Evolutionary conservation across 1,140 invertebrate genomes (phyloP).

Genomic region (Drosophila punjabiensis): DNA sequence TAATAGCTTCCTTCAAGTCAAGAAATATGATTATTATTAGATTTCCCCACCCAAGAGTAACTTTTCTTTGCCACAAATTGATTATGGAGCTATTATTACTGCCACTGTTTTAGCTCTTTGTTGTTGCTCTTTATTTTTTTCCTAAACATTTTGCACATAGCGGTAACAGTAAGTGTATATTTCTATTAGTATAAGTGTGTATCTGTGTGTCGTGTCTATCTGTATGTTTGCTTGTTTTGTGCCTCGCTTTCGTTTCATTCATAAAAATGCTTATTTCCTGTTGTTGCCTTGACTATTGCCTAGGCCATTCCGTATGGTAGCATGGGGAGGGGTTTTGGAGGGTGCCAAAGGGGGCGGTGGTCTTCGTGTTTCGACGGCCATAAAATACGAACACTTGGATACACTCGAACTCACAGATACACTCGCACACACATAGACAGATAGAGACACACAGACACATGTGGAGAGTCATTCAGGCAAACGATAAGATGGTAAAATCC

Average conservation of each 20-base stretch:
- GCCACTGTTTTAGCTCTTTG: constrained; percentile 9
- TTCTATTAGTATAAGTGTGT: constrained; percentile 11
- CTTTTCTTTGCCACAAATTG: constrained; percentile 15
- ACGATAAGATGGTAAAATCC: constrained; percentile 83
- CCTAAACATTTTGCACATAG: constrained; percentile 62
- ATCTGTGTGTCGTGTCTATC: constrained; percentile 17
- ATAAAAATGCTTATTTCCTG: constrained; percentile 83
- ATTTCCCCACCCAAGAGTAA: constrained; percentile 2
- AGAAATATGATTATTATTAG: not conserved
- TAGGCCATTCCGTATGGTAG: constrained; percentile 15
- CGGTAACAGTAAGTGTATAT: constrained; percentile 54
- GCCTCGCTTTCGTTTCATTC: constrained; percentile 76
- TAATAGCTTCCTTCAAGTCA: not conserved
- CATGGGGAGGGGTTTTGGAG: constrained; percentile 16
- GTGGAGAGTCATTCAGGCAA: constrained; percentile 63
- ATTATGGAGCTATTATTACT: constrained; percentile 13
- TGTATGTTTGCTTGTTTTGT: constrained; percentile 36
- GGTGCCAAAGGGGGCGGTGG: constrained; percentile 19
- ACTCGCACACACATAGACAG: too few relatives aligned
- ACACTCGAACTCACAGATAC: constrained; percentile 18
- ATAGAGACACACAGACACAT: constrained; percentile 16
- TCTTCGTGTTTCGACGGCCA: constrained; percentile 75
- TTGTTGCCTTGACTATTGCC: constrained; percentile 65
- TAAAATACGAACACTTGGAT: constrained; percentile 57
- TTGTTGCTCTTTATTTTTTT: not conserved